phyloP scores from a whole-genome alignment of 2,888 invertebrate genomes.

The Campaea margaritaria region DNA sequence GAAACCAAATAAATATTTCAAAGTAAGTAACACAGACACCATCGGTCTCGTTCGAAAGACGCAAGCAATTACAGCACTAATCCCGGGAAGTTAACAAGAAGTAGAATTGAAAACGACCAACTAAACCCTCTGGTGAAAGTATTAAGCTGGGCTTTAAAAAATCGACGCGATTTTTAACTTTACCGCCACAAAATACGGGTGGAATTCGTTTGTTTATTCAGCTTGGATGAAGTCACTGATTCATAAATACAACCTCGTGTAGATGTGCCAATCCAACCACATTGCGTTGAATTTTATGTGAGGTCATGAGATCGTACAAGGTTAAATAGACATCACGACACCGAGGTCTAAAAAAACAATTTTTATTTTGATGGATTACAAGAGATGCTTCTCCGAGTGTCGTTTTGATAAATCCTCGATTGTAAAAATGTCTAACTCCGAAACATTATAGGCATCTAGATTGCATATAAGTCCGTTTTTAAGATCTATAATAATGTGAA shows the following conservation, averaged over 20 bases:
- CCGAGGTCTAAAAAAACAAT: no score
- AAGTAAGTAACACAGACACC: conserved; percentile 9
- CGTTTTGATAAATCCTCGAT: no score
- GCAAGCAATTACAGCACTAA: conserved; percentile 41
- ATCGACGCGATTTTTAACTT: conserved; percentile 18
- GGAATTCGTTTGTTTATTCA: background rate
- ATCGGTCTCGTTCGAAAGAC: conserved; percentile 26
- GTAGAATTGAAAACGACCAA: conserved; percentile 43
- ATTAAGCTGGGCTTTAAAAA: conserved; percentile 26
- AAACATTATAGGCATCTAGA: no score
- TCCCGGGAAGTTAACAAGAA: conserved; percentile 41
- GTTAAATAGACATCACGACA: no score
- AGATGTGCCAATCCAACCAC: background rate
- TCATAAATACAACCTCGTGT: background rate
- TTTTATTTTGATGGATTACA: no score
- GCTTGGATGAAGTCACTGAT: no score
- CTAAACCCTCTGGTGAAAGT: conserved; percentile 27
- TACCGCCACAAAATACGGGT: conserved; percentile 12
- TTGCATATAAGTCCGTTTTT: no score
- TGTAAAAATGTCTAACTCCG: no score
- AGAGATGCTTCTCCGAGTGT: no score
- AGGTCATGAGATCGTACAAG: no score
- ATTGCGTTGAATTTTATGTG: background rate
- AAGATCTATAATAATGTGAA: no score
- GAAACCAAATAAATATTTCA: conserved; percentile 1